phyloP scores from a whole-genome alignment of 2,113 vertebrate genomes.

The Rissa tridactyla region DNA sequence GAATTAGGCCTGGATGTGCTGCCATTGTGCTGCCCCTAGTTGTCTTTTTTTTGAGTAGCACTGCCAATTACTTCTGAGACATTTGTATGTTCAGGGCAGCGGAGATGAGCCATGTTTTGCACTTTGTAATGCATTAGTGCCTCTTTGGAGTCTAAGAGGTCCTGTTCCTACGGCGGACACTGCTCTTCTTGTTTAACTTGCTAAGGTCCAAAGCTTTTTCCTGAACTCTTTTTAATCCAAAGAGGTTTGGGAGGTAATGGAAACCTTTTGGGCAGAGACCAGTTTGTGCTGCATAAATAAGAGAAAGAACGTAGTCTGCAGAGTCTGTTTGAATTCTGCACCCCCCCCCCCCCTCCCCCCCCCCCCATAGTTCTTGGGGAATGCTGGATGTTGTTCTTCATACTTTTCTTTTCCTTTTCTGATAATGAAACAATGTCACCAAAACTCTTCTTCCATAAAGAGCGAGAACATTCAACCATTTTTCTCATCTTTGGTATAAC shows the following conservation, averaged over 20 bases:
- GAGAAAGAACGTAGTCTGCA: not conserved
- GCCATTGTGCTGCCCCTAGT: not conserved
- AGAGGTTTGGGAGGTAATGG: not conserved
- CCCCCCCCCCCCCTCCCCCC: too few relatives aligned
- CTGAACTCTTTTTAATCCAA: not conserved
- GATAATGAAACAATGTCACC: not conserved
- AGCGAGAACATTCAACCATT: not conserved
- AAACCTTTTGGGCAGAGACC: not conserved
- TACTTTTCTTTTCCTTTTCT: not conserved
- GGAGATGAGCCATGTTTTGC: not conserved
- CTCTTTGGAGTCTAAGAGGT: not conserved
- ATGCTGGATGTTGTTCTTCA: not conserved
- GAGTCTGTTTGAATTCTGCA: not conserved
- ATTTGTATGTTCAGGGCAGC: not conserved
- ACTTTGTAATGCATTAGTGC: not conserved
- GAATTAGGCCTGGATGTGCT: not conserved
- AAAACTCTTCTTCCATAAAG: not conserved
- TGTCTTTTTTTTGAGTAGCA: not conserved
- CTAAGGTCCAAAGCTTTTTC: not conserved
- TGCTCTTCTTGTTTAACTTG: not conserved
- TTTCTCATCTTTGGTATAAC: not conserved
- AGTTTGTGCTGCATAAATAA: not conserved
- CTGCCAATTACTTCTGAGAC: not conserved
- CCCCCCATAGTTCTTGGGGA: not conserved
- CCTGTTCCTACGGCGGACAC: rapidly evolving